Conservation (phyloP, 2,113 vertebrate species). For the Brienomyrus longianalis region DNA sequence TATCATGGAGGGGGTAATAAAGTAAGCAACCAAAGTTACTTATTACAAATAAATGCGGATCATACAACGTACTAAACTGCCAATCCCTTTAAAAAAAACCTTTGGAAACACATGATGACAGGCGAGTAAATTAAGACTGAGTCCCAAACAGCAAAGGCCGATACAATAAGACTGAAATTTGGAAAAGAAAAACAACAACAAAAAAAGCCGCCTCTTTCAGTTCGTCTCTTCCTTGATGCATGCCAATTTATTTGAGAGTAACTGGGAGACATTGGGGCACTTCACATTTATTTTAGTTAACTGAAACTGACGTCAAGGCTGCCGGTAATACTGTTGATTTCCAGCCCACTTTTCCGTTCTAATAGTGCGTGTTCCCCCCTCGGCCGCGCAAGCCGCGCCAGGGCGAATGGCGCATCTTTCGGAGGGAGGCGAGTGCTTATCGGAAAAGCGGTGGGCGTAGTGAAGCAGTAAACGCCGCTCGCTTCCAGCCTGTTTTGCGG, state of each 20-base stretch:
- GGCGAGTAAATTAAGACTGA: not conserved
- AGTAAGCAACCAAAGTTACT: not conserved
- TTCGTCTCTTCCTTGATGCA: not conserved
- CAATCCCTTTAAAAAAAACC: not conserved
- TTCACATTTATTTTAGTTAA: slow-evolving; percentile 50
- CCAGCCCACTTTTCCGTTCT: slow-evolving; percentile 75
- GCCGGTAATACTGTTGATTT: slow-evolving; percentile 97
- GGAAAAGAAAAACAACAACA: too few species aligned
- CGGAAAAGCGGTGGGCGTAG: slow-evolving; percentile 61
- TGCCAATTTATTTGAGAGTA: not conserved
- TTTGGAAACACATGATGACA: not conserved
- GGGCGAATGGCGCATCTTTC: not conserved
- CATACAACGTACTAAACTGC: not conserved
- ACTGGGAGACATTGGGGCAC: not conserved
- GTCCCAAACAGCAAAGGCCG: not conserved
- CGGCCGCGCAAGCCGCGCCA: not conserved
- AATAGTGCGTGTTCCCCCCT: slow-evolving; percentile 40
- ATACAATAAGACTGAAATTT: not conserved
- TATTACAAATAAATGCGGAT: not conserved
- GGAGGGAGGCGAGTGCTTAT: slow-evolving; percentile 14
- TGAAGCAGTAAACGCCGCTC: not conserved
- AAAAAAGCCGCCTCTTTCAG: not conserved
- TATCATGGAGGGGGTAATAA: not conserved
- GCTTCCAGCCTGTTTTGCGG: not conserved
- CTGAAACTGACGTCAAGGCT: slow-evolving; percentile 73